Evolutionary conservation across 2,797 vertebrate species (phyloP).

Genomic region (Sphaeramia orbicularis): DNA sequence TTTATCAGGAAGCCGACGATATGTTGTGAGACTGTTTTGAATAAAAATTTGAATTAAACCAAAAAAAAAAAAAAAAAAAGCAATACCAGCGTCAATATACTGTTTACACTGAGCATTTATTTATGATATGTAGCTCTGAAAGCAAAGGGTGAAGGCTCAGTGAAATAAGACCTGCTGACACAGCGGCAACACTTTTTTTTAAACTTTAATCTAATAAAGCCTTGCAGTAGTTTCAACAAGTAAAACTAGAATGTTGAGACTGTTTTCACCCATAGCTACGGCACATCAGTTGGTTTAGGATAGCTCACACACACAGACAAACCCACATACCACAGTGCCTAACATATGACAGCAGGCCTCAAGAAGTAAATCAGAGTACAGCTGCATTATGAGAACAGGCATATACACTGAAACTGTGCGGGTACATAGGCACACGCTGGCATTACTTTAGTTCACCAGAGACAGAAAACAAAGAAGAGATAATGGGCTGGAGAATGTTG

Average conservation of each 20-base stretch:
- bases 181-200: neutral
- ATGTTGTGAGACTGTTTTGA: no score
- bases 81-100: neutral
- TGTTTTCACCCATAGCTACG: neutral
- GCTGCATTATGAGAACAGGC: conserved; percentile 55
- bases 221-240: neutral
- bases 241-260: neutral
- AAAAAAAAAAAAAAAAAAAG: no score
- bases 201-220: neutral
- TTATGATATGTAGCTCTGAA: no score
- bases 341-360: conserved; percentile 70
- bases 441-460: conserved; percentile 12
- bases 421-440: conserved; percentile 11
- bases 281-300: conserved; percentile 15
- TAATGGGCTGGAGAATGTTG: conserved; percentile 14
- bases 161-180: neutral
- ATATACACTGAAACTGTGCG: conserved; percentile 31
- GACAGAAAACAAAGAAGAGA: conserved; percentile 11
- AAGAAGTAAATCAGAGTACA: conserved; percentile 75
- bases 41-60: no score
- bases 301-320: conserved; percentile 35
- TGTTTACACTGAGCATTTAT: no score
- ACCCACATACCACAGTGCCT: conserved; percentile 68
- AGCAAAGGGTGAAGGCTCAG: no score
- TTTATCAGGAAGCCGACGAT: no score